These are phyloP conservation scores for Chionis minor DNA, from an alignment of 2,113 vertebrate genomes.

Conservation along the genomic window DNA sequence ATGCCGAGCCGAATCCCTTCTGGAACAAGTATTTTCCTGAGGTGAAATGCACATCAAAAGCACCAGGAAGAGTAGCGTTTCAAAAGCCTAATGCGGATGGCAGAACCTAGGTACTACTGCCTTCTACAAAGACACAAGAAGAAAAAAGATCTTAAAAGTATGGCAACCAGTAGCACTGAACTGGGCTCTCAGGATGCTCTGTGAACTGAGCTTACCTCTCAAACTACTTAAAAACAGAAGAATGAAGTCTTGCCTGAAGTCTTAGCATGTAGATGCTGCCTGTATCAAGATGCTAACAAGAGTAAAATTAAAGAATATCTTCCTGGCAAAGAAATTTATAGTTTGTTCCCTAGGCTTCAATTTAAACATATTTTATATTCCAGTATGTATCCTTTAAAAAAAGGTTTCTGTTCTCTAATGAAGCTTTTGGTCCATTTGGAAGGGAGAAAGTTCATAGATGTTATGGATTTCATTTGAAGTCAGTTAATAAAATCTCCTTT, in stretches of 20 bases:
- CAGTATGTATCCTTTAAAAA: not conserved
- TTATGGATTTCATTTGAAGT: not conserved
- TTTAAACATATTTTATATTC: not conserved
- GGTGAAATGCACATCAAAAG: not conserved
- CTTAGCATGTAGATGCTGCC: not conserved
- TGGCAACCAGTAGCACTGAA: not conserved
- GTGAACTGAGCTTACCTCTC: not conserved
- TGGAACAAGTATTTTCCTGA: not conserved
- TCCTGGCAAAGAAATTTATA: not conserved
- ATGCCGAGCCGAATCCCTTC: not conserved
- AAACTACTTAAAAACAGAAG: not conserved
- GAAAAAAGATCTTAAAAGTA: not conserved
- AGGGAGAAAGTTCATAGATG: not conserved
- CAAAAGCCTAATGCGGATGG: not conserved
- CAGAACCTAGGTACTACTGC: not conserved
- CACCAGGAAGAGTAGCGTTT: accelerated
- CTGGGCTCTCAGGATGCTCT: not conserved
- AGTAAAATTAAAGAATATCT: not conserved
- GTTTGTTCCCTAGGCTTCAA: not conserved
- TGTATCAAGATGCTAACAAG: not conserved
- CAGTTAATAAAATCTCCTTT: constrained; percentile 19
- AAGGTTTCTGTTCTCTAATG: not conserved
- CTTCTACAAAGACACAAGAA: not conserved
- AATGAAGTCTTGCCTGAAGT: not conserved
- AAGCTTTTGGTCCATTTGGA: constrained; percentile 17